These are phyloP conservation scores for Troides oblongomaculatus DNA, from an alignment of 2,888 invertebrate genomes.

Conservation along the genomic window DNA sequence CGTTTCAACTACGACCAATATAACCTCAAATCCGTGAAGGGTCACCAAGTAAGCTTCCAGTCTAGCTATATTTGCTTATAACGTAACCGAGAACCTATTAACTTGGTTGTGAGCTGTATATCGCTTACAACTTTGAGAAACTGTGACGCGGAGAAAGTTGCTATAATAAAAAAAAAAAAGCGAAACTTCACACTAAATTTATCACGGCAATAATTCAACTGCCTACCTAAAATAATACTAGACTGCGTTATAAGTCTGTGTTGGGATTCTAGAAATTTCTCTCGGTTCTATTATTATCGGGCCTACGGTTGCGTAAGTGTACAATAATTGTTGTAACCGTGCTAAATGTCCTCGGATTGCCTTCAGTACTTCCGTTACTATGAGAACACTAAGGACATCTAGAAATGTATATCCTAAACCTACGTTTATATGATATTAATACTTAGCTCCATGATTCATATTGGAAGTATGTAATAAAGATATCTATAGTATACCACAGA, in stretches of 20 bases:
- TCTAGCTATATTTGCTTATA: constrained; percentile 17
- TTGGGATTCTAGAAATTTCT: constrained; percentile 18
- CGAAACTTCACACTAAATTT: neutral
- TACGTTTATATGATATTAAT: too few species aligned
- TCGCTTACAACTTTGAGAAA: neutral
- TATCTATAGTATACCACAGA: too few species aligned
- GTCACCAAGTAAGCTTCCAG: constrained; percentile 56
- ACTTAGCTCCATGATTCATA: too few species aligned
- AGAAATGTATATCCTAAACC: too few species aligned
- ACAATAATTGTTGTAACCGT: neutral
- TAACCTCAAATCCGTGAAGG: constrained; percentile 38
- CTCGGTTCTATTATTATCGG: constrained; percentile 16
- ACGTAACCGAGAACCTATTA: neutral
- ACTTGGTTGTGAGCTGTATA: neutral
- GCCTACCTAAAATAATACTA: neutral
- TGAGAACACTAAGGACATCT: neutral
- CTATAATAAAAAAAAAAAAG: neutral
- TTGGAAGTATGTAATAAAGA: too few species aligned
- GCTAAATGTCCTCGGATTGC: neutral
- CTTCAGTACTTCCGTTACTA: neutral
- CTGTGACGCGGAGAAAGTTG: constrained; percentile 13
- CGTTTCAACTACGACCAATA: constrained; percentile 36
- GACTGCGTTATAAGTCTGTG: too few species aligned
- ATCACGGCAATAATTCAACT: neutral
- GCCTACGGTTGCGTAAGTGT: constrained; percentile 17